A percentile compares a stretch with the other conserved stretches of the same genome.
Conservation (phyloP, 2,113 vertebrate species). For the Gasterosteus nipponicus region DNA sequence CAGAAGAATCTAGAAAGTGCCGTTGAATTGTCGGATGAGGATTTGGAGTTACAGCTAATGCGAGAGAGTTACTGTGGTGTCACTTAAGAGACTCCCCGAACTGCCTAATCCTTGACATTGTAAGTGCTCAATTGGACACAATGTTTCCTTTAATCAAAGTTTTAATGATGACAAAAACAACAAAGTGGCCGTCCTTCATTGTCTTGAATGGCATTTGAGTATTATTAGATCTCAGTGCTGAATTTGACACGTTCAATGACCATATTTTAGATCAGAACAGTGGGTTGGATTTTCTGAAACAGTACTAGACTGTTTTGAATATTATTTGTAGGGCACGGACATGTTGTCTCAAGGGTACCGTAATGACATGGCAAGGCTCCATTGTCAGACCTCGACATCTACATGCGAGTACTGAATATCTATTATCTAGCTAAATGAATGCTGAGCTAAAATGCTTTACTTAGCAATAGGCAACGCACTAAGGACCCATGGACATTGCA, state of each 20-base stretch:
- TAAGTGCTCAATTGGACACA: constrained; percentile 8
- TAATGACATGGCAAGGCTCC: neutral
- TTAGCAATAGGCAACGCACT: neutral
- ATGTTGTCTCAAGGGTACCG: neutral
- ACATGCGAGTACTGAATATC: neutral
- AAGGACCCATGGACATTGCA: neutral
- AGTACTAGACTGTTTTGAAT: neutral
- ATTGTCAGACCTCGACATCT: neutral
- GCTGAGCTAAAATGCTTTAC: neutral
- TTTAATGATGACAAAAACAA: constrained; percentile 18
- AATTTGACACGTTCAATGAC: neutral
- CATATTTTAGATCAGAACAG: neutral
- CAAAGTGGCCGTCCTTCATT: constrained; percentile 4
- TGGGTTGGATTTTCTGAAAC: neutral
- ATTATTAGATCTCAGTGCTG: neutral
- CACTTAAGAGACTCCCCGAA: constrained; percentile 50
- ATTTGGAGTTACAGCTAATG: constrained; percentile 70
- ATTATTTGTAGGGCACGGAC: neutral
- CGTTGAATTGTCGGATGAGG: constrained; percentile 35
- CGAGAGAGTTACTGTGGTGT: constrained; percentile 71
- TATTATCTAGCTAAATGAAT: neutral
- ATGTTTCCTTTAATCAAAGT: constrained; percentile 25
- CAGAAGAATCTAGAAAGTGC: constrained; percentile 52
- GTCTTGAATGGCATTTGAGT: neutral
- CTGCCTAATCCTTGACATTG: constrained; percentile 32